Conservation (phyloP, 1,140 invertebrate species). For the Oryzaephilus surinamensis region DNA sequence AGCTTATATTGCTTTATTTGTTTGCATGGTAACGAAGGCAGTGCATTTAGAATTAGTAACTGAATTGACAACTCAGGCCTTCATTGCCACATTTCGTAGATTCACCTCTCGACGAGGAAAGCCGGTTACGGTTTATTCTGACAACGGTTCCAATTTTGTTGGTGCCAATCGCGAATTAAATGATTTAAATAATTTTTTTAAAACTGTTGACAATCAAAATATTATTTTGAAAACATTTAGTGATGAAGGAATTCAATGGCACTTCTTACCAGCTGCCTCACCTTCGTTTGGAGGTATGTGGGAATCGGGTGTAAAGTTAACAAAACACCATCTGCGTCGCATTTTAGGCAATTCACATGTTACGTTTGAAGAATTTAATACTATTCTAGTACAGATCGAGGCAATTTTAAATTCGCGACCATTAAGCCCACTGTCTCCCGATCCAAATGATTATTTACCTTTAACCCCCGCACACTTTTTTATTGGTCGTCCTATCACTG, state of each 20-base stretch:
- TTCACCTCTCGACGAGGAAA: conserved; percentile 27
- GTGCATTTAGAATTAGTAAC: conserved; percentile 31
- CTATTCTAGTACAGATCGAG: conserved; percentile 23
- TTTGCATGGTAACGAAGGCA: conserved; percentile 28
- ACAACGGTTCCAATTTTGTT: conserved; percentile 26
- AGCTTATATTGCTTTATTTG: conserved; percentile 27
- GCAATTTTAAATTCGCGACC: conserved; percentile 24
- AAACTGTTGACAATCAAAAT: conserved; percentile 1
- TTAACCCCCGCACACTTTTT: conserved; percentile 18
- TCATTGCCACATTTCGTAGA: conserved; percentile 26
- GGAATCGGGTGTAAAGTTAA: conserved; percentile 1
- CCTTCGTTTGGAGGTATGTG: conserved; percentile 2
- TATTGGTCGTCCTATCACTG: conserved; percentile 1
- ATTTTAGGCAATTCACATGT: conserved; percentile 16
- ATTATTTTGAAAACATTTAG: neutral
- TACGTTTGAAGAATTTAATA: conserved; percentile 14
- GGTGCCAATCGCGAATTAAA: conserved; percentile 10
- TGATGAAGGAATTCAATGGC: neutral
- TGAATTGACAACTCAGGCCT: conserved; percentile 24
- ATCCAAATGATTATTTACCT: conserved; percentile 23
- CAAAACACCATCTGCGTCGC: conserved; percentile 6
- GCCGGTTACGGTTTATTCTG: conserved; percentile 17
- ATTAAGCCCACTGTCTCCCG: conserved; percentile 19
- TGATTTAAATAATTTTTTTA: neutral
- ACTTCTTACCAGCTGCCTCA: neutral